These are phyloP conservation scores for Austrolebias charrua DNA, from an alignment of 2,797 vertebrate genomes.

Conservation along the genomic window DNA sequence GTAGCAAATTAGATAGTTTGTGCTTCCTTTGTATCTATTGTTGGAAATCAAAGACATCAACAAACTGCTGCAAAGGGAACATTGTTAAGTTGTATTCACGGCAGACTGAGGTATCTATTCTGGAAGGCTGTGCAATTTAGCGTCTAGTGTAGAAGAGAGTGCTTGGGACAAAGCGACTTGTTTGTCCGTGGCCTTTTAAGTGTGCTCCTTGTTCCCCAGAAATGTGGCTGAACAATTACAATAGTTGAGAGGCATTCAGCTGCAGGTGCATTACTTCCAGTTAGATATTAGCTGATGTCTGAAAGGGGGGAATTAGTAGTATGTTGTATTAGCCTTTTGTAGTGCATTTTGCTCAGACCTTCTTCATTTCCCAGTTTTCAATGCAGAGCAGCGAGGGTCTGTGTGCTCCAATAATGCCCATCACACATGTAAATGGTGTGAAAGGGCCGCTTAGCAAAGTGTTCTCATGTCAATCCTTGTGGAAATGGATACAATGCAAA, in stretches of 20 bases:
- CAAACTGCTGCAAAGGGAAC: constrained; percentile 74
- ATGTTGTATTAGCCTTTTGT: constrained; percentile 99
- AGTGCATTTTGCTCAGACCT: constrained; percentile 96
- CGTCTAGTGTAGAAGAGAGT: constrained; percentile 83
- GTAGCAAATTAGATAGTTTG: constrained; percentile 73
- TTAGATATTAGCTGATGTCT: constrained; percentile 94
- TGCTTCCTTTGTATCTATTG: constrained; percentile 65
- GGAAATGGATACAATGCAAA: constrained; percentile 99
- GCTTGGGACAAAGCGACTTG: constrained; percentile 86
- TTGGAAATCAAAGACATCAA: constrained; percentile 74
- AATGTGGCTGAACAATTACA: constrained; percentile 88
- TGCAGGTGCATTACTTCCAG: constrained; percentile 99
- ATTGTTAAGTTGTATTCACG: constrained; percentile 83
- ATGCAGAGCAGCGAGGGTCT: constrained; percentile 97
- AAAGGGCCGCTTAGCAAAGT: constrained; percentile 99
- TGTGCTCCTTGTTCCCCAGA: constrained; percentile 84
- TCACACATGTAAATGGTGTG: constrained; percentile 99
- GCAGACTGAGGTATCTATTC: constrained; percentile 79
- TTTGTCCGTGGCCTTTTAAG: constrained; percentile 88
- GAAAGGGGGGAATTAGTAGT: constrained; percentile 96
- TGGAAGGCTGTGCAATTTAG: constrained; percentile 83
- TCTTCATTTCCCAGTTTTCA: constrained; percentile 99
- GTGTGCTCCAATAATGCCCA: constrained; percentile 97
- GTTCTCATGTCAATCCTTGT: constrained; percentile 99
- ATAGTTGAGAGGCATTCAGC: constrained; percentile 97